A percentile compares a stretch with the other conserved stretches of the same genome.
These are phyloP conservation scores for Homarus americanus DNA, from an alignment of 1,140 invertebrate genomes.

Conservation along the genomic window DNA sequence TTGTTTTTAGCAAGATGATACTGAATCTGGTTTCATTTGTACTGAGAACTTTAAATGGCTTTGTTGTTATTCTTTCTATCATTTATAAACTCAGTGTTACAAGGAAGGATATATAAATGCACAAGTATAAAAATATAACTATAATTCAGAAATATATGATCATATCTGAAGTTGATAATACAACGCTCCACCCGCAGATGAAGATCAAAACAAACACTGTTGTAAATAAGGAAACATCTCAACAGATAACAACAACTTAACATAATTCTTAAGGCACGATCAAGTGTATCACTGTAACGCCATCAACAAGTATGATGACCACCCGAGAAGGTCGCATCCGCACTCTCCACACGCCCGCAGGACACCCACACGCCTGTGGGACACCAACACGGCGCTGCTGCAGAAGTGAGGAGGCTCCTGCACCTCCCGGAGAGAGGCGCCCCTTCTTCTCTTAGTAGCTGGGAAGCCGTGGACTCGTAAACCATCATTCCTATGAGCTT, in stretches of 20 bases:
- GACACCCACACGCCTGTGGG: neutral
- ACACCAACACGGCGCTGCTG: neutral
- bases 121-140: constrained; percentile 30
- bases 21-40: too few relatives aligned
- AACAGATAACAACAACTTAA: constrained; percentile 40
- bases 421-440: neutral
- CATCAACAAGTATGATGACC: neutral
- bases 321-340: too few relatives aligned
- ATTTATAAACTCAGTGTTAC: neutral
- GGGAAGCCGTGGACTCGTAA: neutral
- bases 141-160: constrained; percentile 35
- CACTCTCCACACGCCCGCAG: neutral
- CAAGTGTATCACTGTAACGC: constrained; percentile 20
- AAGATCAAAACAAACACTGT: neutral
- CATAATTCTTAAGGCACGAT: constrained; percentile 36
- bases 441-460: too few relatives aligned
- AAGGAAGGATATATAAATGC: constrained; percentile 25
- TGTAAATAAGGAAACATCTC: constrained; percentile 32
- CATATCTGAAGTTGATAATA: constrained; percentile 40
- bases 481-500: neutral
- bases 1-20: too few relatives aligned
- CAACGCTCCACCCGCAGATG: neutral
- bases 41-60: too few relatives aligned
- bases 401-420: neutral
- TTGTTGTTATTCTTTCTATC: too few relatives aligned